Percentiles rank a stretch among this genome's conserved stretches.
Conservation (phyloP, 2,888 invertebrate genomes). For the Nephrotoma flavescens region DNA sequence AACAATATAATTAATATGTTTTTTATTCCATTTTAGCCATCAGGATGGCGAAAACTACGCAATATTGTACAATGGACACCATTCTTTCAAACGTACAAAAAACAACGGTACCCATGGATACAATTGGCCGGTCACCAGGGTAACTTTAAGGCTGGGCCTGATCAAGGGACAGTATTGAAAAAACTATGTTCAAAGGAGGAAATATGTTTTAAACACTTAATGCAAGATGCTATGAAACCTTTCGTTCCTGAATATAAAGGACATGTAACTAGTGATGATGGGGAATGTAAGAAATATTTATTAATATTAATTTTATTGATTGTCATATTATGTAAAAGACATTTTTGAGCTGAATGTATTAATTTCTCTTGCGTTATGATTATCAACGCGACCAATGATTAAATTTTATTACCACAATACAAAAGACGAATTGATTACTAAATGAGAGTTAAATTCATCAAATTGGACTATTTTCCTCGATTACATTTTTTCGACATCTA, state of each 20-base stretch:
- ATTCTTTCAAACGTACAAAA: constrained; percentile 93
- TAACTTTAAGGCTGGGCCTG: constrained; percentile 85
- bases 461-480: too few relatives aligned
- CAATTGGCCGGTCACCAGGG: constrained; percentile 93
- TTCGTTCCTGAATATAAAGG: constrained; percentile 91
- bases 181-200: constrained; percentile 84
- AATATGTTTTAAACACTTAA: constrained; percentile 66
- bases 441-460: too few relatives aligned
- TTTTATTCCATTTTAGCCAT: constrained; percentile 50
- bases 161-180: constrained; percentile 87
- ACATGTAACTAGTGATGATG: constrained; percentile 62
- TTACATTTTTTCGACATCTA: too few relatives aligned
- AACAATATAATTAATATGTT: constrained; percentile 9
- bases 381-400: too few relatives aligned
- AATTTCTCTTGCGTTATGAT: too few relatives aligned
- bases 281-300: constrained; percentile 43
- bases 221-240: constrained; percentile 76
- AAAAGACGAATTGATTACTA: too few relatives aligned
- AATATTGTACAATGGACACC: constrained; percentile 95
- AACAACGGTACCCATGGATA: constrained; percentile 91
- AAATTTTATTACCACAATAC: too few relatives aligned
- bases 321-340: not conserved
- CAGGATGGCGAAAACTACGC: constrained; percentile 85
- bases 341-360: too few relatives aligned
- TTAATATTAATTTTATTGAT: not conserved